Evolutionary conservation across 2,113 vertebrate genomes (phyloP).

Genomic region (Heterocephalus glaber): DNA sequence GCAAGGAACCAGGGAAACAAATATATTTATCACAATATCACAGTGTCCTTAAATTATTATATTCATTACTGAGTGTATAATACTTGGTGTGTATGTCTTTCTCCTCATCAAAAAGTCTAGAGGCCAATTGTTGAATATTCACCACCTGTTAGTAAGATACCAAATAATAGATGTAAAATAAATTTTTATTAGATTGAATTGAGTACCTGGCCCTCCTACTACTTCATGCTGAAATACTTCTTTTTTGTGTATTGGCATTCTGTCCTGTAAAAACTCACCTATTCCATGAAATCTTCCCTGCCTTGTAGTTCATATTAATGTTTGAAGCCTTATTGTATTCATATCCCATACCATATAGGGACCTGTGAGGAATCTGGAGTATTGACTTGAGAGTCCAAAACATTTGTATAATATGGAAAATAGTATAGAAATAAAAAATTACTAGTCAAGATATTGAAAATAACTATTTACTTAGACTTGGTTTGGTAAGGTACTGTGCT

Average conservation of each 20-base stretch:
- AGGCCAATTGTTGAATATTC: not conserved
- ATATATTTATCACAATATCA: not conserved
- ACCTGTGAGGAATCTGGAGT: not conserved
- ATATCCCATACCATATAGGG: not conserved
- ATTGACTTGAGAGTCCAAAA: not conserved
- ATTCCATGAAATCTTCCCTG: not conserved
- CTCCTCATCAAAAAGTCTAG: not conserved
- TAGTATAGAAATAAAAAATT: not conserved
- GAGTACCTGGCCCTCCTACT: not conserved
- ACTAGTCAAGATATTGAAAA: not conserved
- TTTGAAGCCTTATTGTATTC: not conserved
- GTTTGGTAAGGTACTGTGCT: not conserved
- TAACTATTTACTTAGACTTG: not conserved
- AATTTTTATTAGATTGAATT: not conserved
- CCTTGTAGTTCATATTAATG: not conserved
- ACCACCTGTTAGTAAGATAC: not conserved
- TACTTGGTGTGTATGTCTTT: not conserved
- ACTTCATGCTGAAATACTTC: not conserved
- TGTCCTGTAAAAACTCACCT: not conserved
- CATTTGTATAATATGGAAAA: constrained; percentile 6
- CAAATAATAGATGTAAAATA: not conserved
- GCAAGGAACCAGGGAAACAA: not conserved
- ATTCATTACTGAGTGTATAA: not conserved
- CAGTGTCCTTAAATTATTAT: not conserved
- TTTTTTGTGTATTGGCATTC: constrained; percentile 23